Evolutionary conservation across 2,113 vertebrate genomes (phyloP), one percentile per base, ranked within the genome.

Genomic region (Anoura caudifer): DNA sequence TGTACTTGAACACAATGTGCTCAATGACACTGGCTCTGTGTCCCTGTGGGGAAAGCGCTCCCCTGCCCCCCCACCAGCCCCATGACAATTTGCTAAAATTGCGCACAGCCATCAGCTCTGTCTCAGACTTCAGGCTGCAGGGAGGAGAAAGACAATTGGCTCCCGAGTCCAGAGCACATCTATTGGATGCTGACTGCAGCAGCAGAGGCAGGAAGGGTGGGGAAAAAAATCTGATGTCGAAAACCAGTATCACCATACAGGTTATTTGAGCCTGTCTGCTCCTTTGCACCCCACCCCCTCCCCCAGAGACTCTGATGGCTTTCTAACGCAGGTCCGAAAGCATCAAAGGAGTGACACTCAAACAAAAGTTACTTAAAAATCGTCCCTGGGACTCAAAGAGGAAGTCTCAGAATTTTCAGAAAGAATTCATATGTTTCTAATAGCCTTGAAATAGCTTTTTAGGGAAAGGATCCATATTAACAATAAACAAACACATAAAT

Each of bases 1-100:
- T 84, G 79, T 52, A 83, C 79, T 59, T 89, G 83, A 94, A 97
- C 93, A 92, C 63, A 87, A 84, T 61, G 80, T 95, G 91, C 83
- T 81, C 91, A 54, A 31, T 82, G 63, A 84, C 89, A 87, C 7
- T 6, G n/a, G 73, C 50, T 76, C 43, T 28, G 75, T 28, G 75
- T 26, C 47, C 77, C 89, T 11, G 43, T 22, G 47, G 36, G 86
- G 38, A 87, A 65, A 75, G 31, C 22, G n/a, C n/a, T 15, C 17
- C 69, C 28, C n/a, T 59, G 56, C 36, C 31, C 54, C 63, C 20
- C 22, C 26, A 3, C 22, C 28, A 4, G 1, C 69, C 88, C 69
- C 63, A 65, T 9, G 36, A 86, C 56, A 65, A 65, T 54, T 54
- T 36, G 89, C 86, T 96, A 93, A 85, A 93, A 93, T 20, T 89